Base-by-base conservation (phyloP, 2,888 invertebrate genomes). In the Penaeus monodon region DNA sequence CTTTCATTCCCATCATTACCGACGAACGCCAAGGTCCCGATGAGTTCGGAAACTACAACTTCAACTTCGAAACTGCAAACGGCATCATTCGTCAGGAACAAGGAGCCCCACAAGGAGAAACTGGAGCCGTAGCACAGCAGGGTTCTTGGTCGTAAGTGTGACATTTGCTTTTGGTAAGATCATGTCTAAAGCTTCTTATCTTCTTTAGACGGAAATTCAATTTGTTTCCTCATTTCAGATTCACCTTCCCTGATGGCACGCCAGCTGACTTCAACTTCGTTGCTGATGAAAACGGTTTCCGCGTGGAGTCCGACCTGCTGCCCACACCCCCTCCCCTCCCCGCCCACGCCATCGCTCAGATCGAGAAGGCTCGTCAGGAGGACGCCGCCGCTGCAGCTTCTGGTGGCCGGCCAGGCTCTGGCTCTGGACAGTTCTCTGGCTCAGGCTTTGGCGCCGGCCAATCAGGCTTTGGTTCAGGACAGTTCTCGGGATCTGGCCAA, bases 161-260 rank as follows among this genome's bases (percentile, higher is more conserved):
- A 10, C 7, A 8, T 17, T 29, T 14, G 57, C 14, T 17, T 17
- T 17, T 57, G 57, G 17, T 57, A 57, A 57, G 17, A 17, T 57
- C 17, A 57, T 57, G 3, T 3, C 17, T 57, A 20, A 57, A 57
- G 3, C 10, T 2, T 17, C 17, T 14, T 17, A 3, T 57, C 4
- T 57, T 44, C 44, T 44, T 44, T 10, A 44, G 44, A 44, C 44
- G 44, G 44, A 44, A 44, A 44, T 8, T 44, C 44, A 57, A 57
- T 57, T 1, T 57, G 10, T 57, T 33, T 65, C 63, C 38, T 44
- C 33, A 14, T 57, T 79, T 10, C 88, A 89, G 89, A 4, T 86
- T 86, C 74, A 89, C 89, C 20, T 86, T 84, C 88, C 89, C 89
- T 49, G 89, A 89, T 68, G 89, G 89, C 68, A 88, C 88, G 27